A percentile compares a stretch with the other conserved stretches of the same genome.
Conservation (phyloP, 1,140 invertebrate genomes). For the Pseudomyrmex cubaensis region DNA sequence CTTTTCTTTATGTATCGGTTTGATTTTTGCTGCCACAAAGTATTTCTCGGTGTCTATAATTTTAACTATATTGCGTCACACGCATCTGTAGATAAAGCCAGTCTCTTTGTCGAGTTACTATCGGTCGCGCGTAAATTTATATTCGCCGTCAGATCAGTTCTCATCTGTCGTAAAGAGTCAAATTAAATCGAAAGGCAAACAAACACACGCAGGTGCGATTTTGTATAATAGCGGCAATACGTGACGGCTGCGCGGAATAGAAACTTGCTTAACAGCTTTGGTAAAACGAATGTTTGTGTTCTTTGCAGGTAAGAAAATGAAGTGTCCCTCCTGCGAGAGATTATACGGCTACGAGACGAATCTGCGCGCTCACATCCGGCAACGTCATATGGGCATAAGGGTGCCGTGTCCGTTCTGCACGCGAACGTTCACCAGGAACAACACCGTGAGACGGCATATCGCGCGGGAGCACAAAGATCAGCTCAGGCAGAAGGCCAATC, state of each 20-base stretch:
- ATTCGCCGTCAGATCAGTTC: not conserved
- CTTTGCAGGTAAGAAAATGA: conserved; percentile 92
- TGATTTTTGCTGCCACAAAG: too few relatives aligned
- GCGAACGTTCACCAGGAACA: conserved; percentile 96
- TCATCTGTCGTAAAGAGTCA: too few relatives aligned
- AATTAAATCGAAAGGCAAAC: too few relatives aligned
- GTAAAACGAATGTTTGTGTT: not conserved
- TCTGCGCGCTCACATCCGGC: conserved; percentile 94
- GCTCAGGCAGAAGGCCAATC: conserved; percentile 85
- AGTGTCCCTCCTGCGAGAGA: conserved; percentile 96
- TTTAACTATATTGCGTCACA: too few relatives aligned
- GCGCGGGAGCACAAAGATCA: conserved; percentile 94
- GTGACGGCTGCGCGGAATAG: too few relatives aligned
- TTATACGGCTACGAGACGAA: conserved; percentile 97
- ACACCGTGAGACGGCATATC: conserved; percentile 94
- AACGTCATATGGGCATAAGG: conserved; percentile 95
- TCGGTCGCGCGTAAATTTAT: not conserved
- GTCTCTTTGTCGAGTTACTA: too few relatives aligned
- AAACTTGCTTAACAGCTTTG: not conserved
- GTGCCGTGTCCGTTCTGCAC: conserved; percentile 95
- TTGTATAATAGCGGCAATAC: not conserved
- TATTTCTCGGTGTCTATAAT: too few relatives aligned
- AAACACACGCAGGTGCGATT: not conserved
- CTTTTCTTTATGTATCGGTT: too few relatives aligned
- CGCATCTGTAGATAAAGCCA: too few relatives aligned